phyloP scores from a whole-genome alignment of 2,797 vertebrate species.

The Numenius phaeopus region DNA sequence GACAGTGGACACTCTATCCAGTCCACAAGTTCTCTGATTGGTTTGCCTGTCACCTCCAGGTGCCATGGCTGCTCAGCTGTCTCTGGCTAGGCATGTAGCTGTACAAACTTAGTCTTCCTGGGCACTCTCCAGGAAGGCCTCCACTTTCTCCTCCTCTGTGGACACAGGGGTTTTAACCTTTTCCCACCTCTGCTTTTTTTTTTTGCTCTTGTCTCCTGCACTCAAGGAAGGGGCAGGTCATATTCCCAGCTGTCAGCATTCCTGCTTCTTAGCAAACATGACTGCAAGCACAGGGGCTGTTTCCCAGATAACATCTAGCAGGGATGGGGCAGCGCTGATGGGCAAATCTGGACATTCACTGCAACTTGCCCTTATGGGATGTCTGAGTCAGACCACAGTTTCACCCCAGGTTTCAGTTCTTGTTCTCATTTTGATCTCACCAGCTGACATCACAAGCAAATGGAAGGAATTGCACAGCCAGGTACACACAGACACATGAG shows the following conservation, averaged over 20 bases:
- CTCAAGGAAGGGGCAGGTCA: neutral
- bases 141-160: neutral
- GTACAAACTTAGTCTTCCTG: neutral
- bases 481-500: neutral
- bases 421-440: neutral
- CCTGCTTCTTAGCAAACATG: neutral
- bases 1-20: neutral
- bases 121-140: neutral
- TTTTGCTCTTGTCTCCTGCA: neutral
- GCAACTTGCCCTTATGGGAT: neutral
- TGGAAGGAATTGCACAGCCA: neutral
- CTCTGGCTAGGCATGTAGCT: neutral
- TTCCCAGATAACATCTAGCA: neutral
- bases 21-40: neutral
- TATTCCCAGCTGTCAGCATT: neutral
- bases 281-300: neutral
- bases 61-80: neutral
- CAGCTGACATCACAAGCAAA: neutral
- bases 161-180: neutral
- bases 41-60: neutral
- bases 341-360: neutral
- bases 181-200: neutral
- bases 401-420: neutral
- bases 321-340: neutral
- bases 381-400: neutral